Base-by-base conservation (phyloP, 2,797 vertebrate species). In the Gymnoscopelus microlampas region DNA sequence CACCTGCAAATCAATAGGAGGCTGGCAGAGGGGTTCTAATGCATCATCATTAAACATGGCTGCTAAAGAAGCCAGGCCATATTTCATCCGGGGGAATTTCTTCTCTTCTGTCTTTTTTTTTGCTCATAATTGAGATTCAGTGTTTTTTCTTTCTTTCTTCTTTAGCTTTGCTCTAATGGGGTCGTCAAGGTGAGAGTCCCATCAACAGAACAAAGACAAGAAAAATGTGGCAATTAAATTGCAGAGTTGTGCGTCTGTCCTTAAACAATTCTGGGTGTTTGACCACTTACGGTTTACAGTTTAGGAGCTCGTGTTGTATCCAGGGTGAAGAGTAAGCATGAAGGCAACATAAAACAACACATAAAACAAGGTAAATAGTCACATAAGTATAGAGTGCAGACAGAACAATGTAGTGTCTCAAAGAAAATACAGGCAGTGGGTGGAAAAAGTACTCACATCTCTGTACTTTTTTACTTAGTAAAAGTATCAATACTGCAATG, bases 121-220 rank as follows among this genome's bases (percentile, higher is more conserved):
- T 67, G 47, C 63, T 66, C 63, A 64, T 70, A 78, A 81, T 81
- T 77, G 64, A 68, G 55, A 74, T 62, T 77, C 51, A 53, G 62
- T 70, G 58, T 78, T 80, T 66, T 19, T 19, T 19, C 19, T 19
- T 19, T 19, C 19, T 19, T 29, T 29, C 26, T 29, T 29, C 26
- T 58, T 57, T 66, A 60, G 53, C 15, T 80, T 67, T 68, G 54
- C 70, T 65, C 76, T 88, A 83, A 90, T 90, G 78, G 79, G 44
- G 15, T 74, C 77, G 76, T 85, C 82, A 86, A 76, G 73, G 70
- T 81, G 19, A 53, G 71, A 81, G 63, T 51, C 71, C 19, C 63
- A 82, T 83, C 79, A 80, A 66, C 69, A 56, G 29, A 12, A 55
- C 35, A 44, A n/a, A 39, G n/a, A 58, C 14, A 6, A 14, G n/a